These are phyloP conservation scores for Hydrozoanthus gracilis DNA, from an alignment of 92 coral and sea anemone genomes.

Conservation along the genomic window DNA sequence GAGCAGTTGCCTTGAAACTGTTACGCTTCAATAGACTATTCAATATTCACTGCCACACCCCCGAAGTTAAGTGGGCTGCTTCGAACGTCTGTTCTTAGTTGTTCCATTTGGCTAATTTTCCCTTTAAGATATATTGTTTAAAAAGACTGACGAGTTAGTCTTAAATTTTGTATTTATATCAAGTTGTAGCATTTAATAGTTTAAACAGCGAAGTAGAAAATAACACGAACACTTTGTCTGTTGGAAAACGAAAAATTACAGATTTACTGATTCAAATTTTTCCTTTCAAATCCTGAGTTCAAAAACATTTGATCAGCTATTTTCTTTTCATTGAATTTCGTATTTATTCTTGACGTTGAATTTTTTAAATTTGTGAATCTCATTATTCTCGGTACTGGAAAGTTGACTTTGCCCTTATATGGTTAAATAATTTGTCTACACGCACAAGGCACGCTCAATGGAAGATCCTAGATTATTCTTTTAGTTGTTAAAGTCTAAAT, in stretches of 20 bases:
- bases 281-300: background rate
- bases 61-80: background rate
- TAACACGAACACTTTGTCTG: background rate
- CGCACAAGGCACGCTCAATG: background rate
- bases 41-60: constrained; percentile 37
- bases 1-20: too few relatives aligned
- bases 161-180: too few relatives aligned
- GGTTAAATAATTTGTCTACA: background rate
- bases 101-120: background rate
- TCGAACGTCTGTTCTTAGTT: background rate
- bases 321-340: too few relatives aligned
- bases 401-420: constrained; percentile 31
- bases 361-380: too few relatives aligned
- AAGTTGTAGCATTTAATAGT: background rate
- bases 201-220: too few relatives aligned
- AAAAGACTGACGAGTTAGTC: background rate
- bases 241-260: background rate
- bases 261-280: background rate
- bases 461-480: background rate
- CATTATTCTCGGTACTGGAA: background rate
- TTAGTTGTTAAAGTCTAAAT: too few relatives aligned
- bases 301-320: background rate
- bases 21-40: background rate
- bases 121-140: background rate
- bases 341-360: too few relatives aligned